Conservation (phyloP, 2,888 invertebrate species). For the Platypus cylindrus region DNA sequence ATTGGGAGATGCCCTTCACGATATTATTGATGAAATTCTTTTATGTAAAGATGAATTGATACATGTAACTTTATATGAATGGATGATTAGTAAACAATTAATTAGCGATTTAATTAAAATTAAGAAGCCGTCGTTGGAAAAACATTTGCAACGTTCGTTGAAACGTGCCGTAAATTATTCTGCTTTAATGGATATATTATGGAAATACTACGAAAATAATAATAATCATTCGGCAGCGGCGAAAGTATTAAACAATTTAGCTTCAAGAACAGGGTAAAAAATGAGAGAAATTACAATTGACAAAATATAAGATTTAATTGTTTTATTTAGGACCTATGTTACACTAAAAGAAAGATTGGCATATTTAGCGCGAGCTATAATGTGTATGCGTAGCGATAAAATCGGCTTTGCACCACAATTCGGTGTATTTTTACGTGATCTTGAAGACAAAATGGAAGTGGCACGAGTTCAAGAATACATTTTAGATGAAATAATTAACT, state of each 20-base stretch:
- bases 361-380: conserved; percentile 85
- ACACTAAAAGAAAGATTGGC: conserved; percentile 70
- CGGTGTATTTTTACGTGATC: conserved; percentile 70
- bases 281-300: not conserved
- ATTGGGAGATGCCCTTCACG: conserved; percentile 30
- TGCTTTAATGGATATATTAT: conserved; percentile 60
- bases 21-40: conserved; percentile 53
- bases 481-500: conserved; percentile 49
- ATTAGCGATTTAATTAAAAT: conserved; percentile 55
- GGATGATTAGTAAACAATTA: conserved; percentile 73
- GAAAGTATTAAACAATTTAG: conserved; percentile 74
- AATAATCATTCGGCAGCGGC: conserved; percentile 89
- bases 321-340: conserved; percentile 49
- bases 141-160: conserved; percentile 53
- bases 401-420: conserved; percentile 57
- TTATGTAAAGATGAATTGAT: conserved; percentile 72
- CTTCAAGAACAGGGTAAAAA: conserved; percentile 54
- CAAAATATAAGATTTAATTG: not conserved
- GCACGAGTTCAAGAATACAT: conserved; percentile 69
- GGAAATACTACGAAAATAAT: conserved; percentile 92
- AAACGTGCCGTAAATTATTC: conserved; percentile 41
- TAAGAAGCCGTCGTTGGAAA: conserved; percentile 60
- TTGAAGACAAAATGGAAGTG: conserved; percentile 90
- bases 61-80: conserved; percentile 85
- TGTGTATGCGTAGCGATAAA: conserved; percentile 85